A percentile compares a stretch with the other conserved stretches of the same genome.
Conservation (phyloP, 1,140 invertebrate species). For the Heliconius congener region DNA sequence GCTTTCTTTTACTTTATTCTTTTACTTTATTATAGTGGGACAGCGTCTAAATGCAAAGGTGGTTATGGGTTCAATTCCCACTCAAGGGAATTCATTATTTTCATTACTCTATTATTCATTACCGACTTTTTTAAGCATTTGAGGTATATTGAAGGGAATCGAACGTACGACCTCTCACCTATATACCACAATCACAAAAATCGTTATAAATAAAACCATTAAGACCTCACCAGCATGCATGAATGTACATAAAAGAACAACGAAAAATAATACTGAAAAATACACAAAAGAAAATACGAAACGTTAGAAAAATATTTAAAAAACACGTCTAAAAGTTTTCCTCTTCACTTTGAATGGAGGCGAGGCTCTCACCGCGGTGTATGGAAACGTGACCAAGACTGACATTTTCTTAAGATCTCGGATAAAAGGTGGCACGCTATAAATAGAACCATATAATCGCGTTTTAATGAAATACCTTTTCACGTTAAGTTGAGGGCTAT, state of each 20-base stretch:
- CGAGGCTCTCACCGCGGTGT: conserved; percentile 10
- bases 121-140: no score
- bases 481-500: not conserved
- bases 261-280: conserved; percentile 1
- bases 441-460: conserved; percentile 11
- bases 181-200: no score
- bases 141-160: no score
- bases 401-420: conserved; percentile 7
- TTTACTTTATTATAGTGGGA: no score
- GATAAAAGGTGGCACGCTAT: conserved; percentile 3
- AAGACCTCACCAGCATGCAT: not conserved
- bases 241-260: not conserved
- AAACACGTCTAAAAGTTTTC: conserved; percentile 16
- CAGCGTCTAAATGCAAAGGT: no score
- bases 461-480: conserved; percentile 8
- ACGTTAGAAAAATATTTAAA: conserved; percentile 6
- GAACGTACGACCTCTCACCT: no score
- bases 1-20: no score
- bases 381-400: conserved; percentile 19
- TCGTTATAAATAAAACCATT: no score
- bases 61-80: no score
- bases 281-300: not conserved
- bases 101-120: no score
- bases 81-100: no score
- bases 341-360: conserved; percentile 6